These are phyloP conservation scores for Penelope pileata DNA, from an alignment of 2,113 vertebrate species.

Conservation along the genomic window DNA sequence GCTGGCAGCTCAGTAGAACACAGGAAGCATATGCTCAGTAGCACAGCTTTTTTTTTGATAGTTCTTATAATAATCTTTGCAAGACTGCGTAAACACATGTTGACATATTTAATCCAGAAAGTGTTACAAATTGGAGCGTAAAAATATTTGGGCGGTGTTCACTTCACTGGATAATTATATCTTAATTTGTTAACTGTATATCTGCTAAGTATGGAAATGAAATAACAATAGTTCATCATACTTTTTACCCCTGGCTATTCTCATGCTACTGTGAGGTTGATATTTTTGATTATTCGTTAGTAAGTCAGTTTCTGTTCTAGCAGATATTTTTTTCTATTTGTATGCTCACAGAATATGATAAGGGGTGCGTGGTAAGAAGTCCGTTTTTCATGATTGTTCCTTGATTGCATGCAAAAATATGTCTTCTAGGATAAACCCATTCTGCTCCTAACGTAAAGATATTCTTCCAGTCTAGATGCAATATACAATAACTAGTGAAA, in stretches of 20 bases:
- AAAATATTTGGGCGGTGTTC: background rate
- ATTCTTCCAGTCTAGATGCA: background rate
- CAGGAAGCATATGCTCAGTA: background rate
- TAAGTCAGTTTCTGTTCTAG: background rate
- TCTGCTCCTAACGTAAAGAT: background rate
- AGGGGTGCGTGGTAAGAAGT: background rate
- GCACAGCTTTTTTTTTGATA: background rate
- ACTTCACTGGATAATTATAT: background rate
- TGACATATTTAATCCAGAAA: background rate
- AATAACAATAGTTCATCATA: background rate
- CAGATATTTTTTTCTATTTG: background rate
- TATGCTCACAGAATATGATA: background rate
- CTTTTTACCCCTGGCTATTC: background rate
- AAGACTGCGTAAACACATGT: background rate
- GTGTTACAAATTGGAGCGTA: background rate
- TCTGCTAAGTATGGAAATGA: background rate
- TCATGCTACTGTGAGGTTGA: background rate
- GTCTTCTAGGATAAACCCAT: background rate
- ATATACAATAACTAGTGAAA: background rate
- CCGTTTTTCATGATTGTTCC: too few species aligned
- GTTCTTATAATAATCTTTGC: background rate
- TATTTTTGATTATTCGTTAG: background rate
- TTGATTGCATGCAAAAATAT: background rate
- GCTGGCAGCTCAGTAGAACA: background rate
- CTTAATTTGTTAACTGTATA: background rate